Conservation (phyloP, 2,797 vertebrate species). For the Lutjanus argentimaculatus region DNA sequence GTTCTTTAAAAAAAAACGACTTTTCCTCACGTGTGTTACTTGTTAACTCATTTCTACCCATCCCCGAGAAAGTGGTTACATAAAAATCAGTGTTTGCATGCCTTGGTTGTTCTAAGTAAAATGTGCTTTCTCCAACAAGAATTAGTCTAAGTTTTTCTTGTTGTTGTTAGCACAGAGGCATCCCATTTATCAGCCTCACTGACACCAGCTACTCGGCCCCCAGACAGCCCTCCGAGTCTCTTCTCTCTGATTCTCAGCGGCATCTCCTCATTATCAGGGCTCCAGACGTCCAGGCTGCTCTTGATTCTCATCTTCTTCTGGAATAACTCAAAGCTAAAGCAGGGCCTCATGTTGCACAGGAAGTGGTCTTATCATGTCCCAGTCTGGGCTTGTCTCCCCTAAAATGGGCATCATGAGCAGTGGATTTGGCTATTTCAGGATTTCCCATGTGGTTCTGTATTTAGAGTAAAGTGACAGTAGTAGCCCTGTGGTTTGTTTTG, state of each 20-base stretch:
- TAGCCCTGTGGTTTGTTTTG: constrained; percentile 78
- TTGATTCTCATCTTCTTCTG: constrained; percentile 44
- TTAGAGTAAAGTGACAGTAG: constrained; percentile 74
- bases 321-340: constrained; percentile 28
- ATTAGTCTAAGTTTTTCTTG: constrained; percentile 7
- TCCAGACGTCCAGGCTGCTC: constrained; percentile 39
- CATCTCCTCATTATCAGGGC: constrained; percentile 42
- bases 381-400: constrained; percentile 41
- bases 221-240: constrained; percentile 19
- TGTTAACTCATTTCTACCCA: too few species aligned
- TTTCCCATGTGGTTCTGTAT: constrained; percentile 75
- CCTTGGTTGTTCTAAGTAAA: constrained; percentile 6
- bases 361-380: constrained; percentile 61
- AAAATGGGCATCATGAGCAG: constrained; percentile 73
- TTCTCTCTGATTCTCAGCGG: constrained; percentile 30
- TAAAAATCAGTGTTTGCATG: constrained; percentile 1
- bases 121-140: constrained; percentile 7
- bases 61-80: neutral
- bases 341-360: constrained; percentile 47
- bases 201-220: constrained; percentile 52
- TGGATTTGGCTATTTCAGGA: constrained; percentile 72
- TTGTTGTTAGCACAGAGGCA: constrained; percentile 52
- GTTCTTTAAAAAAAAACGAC: too few species aligned
- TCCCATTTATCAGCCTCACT: constrained; percentile 57
- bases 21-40: too few species aligned